Percentiles rank a stretch among this genome's conserved stretches.
Evolutionary conservation across 2,797 vertebrate species (phyloP).

Genomic region (Hyperoplus immaculatus): DNA sequence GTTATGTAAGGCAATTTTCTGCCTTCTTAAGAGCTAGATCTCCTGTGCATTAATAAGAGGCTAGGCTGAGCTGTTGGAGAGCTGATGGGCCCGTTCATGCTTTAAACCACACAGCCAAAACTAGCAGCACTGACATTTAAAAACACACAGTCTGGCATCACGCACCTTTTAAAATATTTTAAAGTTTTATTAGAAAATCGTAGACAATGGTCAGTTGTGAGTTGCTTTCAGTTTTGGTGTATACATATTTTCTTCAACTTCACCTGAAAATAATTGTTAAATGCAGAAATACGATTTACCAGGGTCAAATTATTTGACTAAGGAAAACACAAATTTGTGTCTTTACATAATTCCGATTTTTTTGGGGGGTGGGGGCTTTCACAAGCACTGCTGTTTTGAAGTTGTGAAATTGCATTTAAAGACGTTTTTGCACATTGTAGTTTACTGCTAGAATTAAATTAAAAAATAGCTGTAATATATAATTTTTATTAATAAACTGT

Average conservation of each 20-base stretch:
- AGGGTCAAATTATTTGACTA: neutral
- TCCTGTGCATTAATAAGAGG: constrained; percentile 87
- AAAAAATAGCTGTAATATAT: neutral
- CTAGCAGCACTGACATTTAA: constrained; percentile 40
- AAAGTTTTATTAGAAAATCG: constrained; percentile 46
- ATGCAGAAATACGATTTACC: neutral
- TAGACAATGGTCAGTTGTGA: constrained; percentile 32
- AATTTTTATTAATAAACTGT: constrained; percentile 7
- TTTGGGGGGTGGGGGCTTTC: neutral
- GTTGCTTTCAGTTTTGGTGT: neutral
- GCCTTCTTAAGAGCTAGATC: constrained; percentile 88
- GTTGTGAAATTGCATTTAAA: neutral
- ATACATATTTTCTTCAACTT: constrained; percentile 17
- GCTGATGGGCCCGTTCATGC: constrained; percentile 73
- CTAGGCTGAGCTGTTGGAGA: constrained; percentile 74
- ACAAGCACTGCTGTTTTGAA: neutral
- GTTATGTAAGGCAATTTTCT: constrained; percentile 92
- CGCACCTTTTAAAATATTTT: constrained; percentile 39
- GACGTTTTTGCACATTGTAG: neutral
- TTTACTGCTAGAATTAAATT: constrained; percentile 8
- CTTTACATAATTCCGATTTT: too few species aligned
- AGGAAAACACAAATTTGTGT: neutral
- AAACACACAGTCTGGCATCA: constrained; percentile 49
- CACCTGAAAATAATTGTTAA: neutral
- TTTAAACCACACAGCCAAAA: constrained; percentile 59